Conservation (phyloP, 2,888 invertebrate genomes). For the Bhutanitis thaidina region DNA sequence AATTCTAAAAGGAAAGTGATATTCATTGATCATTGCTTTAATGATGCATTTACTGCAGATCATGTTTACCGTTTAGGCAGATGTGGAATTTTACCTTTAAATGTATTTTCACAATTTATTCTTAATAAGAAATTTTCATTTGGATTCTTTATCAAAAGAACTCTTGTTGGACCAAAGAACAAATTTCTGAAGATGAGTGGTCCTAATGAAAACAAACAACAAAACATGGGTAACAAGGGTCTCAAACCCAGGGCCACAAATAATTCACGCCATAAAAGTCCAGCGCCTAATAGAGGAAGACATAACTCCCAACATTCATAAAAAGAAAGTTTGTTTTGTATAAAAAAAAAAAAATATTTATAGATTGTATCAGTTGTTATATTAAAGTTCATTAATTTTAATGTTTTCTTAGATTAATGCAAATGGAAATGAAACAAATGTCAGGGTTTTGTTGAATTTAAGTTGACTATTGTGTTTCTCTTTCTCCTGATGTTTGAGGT, state of each 20-base stretch:
- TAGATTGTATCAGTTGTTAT: too few species aligned
- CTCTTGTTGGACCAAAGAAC: slow-evolving; percentile 28
- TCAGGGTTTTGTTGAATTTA: too few species aligned
- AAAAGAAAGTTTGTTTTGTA: not conserved
- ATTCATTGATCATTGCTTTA: slow-evolving; percentile 61
- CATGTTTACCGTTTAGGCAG: slow-evolving; percentile 55
- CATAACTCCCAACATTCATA: not conserved
- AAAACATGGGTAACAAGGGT: not conserved
- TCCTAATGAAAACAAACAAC: slow-evolving; percentile 10
- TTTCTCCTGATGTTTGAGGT: too few species aligned
- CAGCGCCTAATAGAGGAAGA: not conserved
- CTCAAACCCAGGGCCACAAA: not conserved
- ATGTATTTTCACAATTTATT: slow-evolving; percentile 48
- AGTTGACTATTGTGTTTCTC: too few species aligned
- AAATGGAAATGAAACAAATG: too few species aligned
- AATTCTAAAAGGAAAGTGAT: slow-evolving; percentile 50
- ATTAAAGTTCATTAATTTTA: too few species aligned
- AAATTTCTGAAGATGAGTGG: slow-evolving; percentile 30
- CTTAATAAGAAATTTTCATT: slow-evolving; percentile 51
- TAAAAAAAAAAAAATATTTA: too few species aligned
- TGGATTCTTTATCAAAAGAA: slow-evolving; percentile 51
- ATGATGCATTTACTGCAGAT: slow-evolving; percentile 55
- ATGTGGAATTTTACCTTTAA: slow-evolving; percentile 58
- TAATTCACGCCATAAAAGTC: slow-evolving; percentile 1
- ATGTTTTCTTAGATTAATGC: too few species aligned